phyloP scores from a whole-genome alignment of 2,888 invertebrate genomes.

The Amblyjoppa fuscipennis region DNA sequence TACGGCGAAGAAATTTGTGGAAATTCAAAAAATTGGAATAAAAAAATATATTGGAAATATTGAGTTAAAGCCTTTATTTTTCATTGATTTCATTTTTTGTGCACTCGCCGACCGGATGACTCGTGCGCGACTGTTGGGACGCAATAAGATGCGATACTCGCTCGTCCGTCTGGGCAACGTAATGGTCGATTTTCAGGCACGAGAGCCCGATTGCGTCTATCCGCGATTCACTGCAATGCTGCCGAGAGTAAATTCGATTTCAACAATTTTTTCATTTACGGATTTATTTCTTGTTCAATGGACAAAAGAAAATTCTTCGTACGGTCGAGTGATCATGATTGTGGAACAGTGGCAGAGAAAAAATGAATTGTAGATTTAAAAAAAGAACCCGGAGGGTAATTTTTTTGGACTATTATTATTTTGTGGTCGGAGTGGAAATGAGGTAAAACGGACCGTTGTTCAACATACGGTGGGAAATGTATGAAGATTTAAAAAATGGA shows the following conservation, averaged over 20 bases:
- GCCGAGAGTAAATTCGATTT: not conserved
- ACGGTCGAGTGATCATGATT: not conserved
- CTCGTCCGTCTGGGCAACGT: conserved; percentile 5
- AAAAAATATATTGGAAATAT: too few species aligned
- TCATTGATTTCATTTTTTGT: too few species aligned
- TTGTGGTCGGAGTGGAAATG: too few species aligned
- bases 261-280: not conserved
- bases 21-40: too few species aligned
- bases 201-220: not conserved
- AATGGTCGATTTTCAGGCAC: not conserved
- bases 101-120: not conserved
- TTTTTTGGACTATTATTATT: too few species aligned
- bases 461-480: too few species aligned
- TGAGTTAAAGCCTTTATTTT: too few species aligned
- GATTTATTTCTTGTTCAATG: not conserved
- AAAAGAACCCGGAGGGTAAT: not conserved
- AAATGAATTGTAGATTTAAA: not conserved
- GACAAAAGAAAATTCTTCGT: not conserved
- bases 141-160: conserved; percentile 60
- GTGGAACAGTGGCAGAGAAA: not conserved
- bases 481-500: too few species aligned
- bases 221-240: not conserved
- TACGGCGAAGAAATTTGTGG: too few species aligned
- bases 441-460: too few species aligned
- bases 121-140: conserved; percentile 32